Percentiles rank a stretch among this genome's conserved stretches.
Conservation (phyloP, 2,888 invertebrate genomes). For the Eupithecia abbreviata region DNA sequence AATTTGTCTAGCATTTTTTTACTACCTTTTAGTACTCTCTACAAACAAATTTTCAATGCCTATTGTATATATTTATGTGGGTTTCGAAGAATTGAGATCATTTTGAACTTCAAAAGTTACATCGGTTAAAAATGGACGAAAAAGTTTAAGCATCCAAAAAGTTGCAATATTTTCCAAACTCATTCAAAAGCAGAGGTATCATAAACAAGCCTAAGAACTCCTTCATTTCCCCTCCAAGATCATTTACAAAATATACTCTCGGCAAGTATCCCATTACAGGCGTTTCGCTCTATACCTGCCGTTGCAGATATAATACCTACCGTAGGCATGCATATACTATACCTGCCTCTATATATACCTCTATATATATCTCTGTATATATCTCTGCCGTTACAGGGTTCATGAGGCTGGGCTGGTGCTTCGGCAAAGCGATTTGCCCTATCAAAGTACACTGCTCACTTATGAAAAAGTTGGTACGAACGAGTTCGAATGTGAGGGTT, state of each 20-base stretch:
- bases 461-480: slow-evolving; percentile 20
- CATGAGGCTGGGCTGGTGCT: slow-evolving; percentile 29
- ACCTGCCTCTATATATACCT: no score
- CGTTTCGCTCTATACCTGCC: background rate
- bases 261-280: background rate
- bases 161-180: background rate
- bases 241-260: slow-evolving; percentile 18
- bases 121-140: no score
- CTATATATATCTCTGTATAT: slow-evolving; percentile 10
- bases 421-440: slow-evolving; percentile 31
- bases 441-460: slow-evolving; percentile 35
- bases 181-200: background rate
- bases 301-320: slow-evolving; percentile 3
- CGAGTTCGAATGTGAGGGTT: slow-evolving; percentile 15
- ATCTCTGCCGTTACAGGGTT: slow-evolving; percentile 27
- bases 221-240: slow-evolving; percentile 8
- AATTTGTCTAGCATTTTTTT: no score
- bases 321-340: background rate
- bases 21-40: no score
- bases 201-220: background rate
- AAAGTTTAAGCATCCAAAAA: no score
- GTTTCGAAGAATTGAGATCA: no score
- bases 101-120: no score
- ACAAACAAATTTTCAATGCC: no score
- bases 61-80: no score